phyloP scores from a whole-genome alignment of 1,140 invertebrate genomes.

The Aradophagus sp. region DNA sequence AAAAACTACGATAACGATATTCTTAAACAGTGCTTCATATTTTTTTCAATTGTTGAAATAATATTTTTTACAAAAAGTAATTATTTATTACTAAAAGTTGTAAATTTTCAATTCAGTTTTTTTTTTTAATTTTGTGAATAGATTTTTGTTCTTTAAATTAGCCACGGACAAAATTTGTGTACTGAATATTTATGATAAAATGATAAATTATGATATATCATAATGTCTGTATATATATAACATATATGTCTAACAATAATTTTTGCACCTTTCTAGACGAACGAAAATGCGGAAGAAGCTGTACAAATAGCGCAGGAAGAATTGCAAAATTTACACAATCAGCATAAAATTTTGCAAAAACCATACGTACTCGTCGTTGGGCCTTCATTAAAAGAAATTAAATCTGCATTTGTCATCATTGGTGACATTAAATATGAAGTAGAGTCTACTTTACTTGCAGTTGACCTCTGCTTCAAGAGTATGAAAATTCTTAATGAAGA shows the following conservation, averaged over 20 bases:
- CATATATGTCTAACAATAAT: too few species aligned
- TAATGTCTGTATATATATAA: too few species aligned
- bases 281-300: neutral
- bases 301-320: neutral
- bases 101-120: too few species aligned
- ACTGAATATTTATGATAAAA: too few species aligned
- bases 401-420: neutral
- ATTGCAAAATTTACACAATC: neutral
- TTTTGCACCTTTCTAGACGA: conserved; percentile 3
- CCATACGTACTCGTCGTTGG: neutral
- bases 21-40: neutral
- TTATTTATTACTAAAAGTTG: neutral
- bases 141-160: too few species aligned
- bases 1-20: too few species aligned
- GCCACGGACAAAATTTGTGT: too few species aligned
- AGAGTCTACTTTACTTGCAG: neutral
- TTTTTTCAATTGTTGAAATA: neutral
- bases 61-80: neutral
- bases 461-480: neutral
- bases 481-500: neutral
- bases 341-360: neutral
- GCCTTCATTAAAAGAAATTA: neutral
- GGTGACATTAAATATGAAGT: neutral
- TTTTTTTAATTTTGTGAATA: too few species aligned
- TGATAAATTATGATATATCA: too few species aligned